Evolutionary conservation across 2,888 invertebrate species (phyloP).

Genomic region (Pyralis farinalis): DNA sequence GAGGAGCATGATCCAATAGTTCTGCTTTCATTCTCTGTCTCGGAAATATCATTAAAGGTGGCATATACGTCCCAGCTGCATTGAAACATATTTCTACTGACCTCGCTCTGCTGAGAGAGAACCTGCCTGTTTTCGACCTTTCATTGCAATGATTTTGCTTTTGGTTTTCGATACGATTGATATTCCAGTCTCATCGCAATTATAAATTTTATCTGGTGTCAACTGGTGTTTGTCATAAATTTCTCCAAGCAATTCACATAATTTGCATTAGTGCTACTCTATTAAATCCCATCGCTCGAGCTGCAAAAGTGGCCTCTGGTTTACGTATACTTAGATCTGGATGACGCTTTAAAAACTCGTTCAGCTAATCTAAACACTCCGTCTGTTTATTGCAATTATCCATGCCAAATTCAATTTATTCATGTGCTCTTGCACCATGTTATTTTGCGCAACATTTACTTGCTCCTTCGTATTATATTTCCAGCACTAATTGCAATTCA

Average conservation of each 20-base stretch:
- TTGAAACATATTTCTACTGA: too few species aligned
- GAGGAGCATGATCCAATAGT: too few species aligned
- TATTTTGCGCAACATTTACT: too few species aligned
- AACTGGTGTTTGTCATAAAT: conserved; percentile 23
- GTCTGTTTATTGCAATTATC: conserved; percentile 17
- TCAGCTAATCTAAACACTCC: conserved; percentile 19
- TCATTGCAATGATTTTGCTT: conserved; percentile 23
- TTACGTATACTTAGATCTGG: conserved; percentile 18
- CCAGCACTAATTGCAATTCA: too few species aligned
- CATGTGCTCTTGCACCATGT: too few species aligned
- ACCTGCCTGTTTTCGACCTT: conserved; percentile 28
- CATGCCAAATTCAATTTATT: too few species aligned
- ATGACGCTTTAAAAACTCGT: conserved; percentile 20
- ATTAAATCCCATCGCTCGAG: conserved; percentile 16
- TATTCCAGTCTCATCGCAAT: conserved; percentile 33
- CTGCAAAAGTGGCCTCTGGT: conserved; percentile 23
- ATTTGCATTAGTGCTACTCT: conserved; percentile 16
- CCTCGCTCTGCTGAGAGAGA: too few species aligned
- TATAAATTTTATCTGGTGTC: conserved; percentile 32
- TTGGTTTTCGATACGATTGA: conserved; percentile 24
- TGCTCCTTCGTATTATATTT: too few species aligned
- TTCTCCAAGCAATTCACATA: conserved; percentile 19
- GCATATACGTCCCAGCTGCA: too few species aligned
- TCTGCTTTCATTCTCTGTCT: too few species aligned
- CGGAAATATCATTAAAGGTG: too few species aligned